Percentiles rank a stretch among this genome's conserved stretches.
phyloP scores from a whole-genome alignment of 2,888 invertebrate genomes.

The Beris chalybata region DNA sequence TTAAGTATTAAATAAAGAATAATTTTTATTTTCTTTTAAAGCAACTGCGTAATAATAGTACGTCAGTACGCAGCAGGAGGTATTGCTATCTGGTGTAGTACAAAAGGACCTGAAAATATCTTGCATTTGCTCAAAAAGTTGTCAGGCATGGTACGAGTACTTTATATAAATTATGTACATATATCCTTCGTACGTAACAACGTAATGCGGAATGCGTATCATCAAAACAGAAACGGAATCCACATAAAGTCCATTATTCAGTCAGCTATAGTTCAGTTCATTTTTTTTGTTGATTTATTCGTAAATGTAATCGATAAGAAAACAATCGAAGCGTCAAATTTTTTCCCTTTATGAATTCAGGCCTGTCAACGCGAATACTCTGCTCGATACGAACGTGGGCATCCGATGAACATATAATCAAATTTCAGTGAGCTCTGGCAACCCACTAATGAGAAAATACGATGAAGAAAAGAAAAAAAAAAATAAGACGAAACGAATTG shows the following conservation, averaged over 20 bases:
- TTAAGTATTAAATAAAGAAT: too few relatives aligned
- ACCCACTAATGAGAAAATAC: slow-evolving; percentile 3
- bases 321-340: slow-evolving; percentile 28
- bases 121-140: too few relatives aligned
- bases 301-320: slow-evolving; percentile 29
- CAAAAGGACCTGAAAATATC: too few relatives aligned
- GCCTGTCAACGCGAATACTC: not conserved
- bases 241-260: slow-evolving; percentile 27
- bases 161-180: too few relatives aligned
- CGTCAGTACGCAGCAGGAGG: too few relatives aligned
- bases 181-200: too few relatives aligned
- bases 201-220: too few relatives aligned
- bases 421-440: slow-evolving; percentile 17
- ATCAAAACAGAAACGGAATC: slow-evolving; percentile 9
- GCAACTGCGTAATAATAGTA: too few relatives aligned
- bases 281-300: slow-evolving; percentile 15
- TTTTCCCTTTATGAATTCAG: slow-evolving; percentile 12
- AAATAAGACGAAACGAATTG: not conserved
- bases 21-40: too few relatives aligned
- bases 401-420: slow-evolving; percentile 14
- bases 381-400: not conserved
- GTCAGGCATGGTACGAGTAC: too few relatives aligned
- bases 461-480: not conserved
- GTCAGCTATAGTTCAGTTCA: slow-evolving; percentile 23
- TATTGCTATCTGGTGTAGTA: too few relatives aligned